Conservation (phyloP, 2,888 invertebrate genomes). For the Thera obeliscata region DNA sequence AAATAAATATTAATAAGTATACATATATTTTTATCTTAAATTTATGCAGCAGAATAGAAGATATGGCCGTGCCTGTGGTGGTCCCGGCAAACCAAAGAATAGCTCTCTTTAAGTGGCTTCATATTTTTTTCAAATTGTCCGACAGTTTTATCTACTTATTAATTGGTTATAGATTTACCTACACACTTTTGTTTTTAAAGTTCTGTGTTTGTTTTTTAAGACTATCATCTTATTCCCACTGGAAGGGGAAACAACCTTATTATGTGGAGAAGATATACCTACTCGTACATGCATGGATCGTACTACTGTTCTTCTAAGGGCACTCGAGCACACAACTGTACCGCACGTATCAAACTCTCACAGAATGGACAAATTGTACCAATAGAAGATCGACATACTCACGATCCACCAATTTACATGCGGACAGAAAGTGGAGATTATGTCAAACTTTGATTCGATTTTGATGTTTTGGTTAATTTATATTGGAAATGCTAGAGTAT, state of each 20-base stretch:
- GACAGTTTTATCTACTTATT: too few relatives aligned
- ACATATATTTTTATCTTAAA: too few relatives aligned
- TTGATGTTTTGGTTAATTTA: too few relatives aligned
- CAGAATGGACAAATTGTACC: background rate
- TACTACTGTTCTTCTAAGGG: conserved; percentile 18
- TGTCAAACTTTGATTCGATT: conserved; percentile 3
- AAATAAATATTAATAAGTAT: too few relatives aligned
- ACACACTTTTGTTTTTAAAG: background rate
- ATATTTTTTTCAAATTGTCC: too few relatives aligned
- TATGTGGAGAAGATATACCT: conserved; percentile 12
- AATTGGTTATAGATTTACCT: too few relatives aligned
- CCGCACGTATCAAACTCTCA: conserved; percentile 7
- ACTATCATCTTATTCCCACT: conserved; percentile 13
- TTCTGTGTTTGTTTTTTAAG: conserved; percentile 4
- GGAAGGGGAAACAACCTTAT: conserved; percentile 10
- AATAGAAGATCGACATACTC: background rate
- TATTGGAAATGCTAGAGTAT: too few relatives aligned
- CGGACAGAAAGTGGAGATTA: conserved; percentile 1
- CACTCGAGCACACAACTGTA: background rate
- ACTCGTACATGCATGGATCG: conserved; percentile 2
- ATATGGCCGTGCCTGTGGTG: too few relatives aligned
- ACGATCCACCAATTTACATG: conserved; percentile 6
- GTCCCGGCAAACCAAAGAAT: too few relatives aligned
- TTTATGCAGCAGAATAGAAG: too few relatives aligned
- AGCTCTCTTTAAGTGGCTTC: too few relatives aligned